Conservation (phyloP, 2,888 invertebrate genomes). For the Drosophila paranaensis region DNA sequence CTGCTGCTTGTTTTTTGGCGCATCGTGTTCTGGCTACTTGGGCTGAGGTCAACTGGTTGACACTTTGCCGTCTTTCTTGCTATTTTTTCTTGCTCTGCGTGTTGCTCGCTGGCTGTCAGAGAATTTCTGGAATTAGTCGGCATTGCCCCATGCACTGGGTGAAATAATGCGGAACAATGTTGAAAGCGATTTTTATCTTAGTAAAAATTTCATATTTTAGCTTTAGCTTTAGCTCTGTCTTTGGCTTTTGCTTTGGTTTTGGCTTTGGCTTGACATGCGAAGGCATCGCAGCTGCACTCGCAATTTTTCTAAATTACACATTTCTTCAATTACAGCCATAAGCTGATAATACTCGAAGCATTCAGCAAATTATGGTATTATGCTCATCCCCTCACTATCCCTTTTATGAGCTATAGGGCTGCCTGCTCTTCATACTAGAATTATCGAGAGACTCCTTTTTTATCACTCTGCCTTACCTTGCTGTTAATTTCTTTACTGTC, state of each 20-base stretch:
- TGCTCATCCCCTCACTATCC: too few relatives aligned
- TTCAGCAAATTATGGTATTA: not conserved
- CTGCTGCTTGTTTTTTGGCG: conserved; percentile 15
- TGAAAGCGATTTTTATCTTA: conserved; percentile 67
- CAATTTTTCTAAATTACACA: not conserved
- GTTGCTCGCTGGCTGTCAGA: conserved; percentile 15
- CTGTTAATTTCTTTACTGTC: too few relatives aligned
- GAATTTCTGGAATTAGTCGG: conserved; percentile 41
- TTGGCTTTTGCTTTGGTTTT: not conserved
- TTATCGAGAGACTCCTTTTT: too few relatives aligned
- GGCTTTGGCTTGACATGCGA: not conserved
- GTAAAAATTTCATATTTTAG: conserved; percentile 35
- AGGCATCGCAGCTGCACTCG: not conserved
- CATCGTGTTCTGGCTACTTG: conserved; percentile 54
- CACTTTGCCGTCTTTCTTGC: conserved; percentile 46
- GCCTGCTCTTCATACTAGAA: too few relatives aligned
- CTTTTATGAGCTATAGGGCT: too few relatives aligned
- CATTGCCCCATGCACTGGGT: conserved; percentile 25
- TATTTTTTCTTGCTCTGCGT: conserved; percentile 28
- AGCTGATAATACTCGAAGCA: not conserved
- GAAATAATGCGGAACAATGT: conserved; percentile 52
- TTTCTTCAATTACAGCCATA: not conserved
- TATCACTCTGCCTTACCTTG: too few relatives aligned
- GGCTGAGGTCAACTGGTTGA: conserved; percentile 75
- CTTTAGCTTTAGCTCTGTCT: too few relatives aligned